These are phyloP conservation scores for Ommatoiulus sabulosus DNA, from an alignment of 2,888 invertebrate species.

Conservation along the genomic window DNA sequence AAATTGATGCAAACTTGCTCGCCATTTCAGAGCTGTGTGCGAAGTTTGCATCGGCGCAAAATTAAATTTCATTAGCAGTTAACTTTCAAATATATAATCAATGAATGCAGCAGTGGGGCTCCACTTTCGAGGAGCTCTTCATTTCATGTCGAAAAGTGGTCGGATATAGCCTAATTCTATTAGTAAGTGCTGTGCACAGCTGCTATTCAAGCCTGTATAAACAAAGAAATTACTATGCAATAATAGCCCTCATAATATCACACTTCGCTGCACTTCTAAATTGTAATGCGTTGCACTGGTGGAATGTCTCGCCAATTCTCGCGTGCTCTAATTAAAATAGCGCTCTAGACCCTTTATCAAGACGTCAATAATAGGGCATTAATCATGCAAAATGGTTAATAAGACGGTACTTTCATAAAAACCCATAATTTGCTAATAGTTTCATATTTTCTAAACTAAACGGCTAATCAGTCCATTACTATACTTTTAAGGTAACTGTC, in stretches of 20 bases:
- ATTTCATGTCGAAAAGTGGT: slow-evolving; percentile 15
- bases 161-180: slow-evolving; percentile 2
- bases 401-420: background rate
- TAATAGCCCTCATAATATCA: slow-evolving; percentile 34
- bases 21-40: background rate
- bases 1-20: background rate
- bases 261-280: slow-evolving; percentile 20
- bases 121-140: slow-evolving; percentile 9
- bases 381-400: slow-evolving; percentile 17
- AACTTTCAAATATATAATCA: slow-evolving; percentile 22
- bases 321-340: slow-evolving; percentile 20
- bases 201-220: slow-evolving; percentile 15
- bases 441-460: background rate
- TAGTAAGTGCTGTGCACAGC: slow-evolving; percentile 34
- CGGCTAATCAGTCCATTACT: background rate
- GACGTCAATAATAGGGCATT: slow-evolving; percentile 20
- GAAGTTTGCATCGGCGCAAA: slow-evolving; percentile 1
- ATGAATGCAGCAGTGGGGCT: background rate
- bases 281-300: slow-evolving; percentile 3
- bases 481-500: background rate
- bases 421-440: background rate
- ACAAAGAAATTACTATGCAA: slow-evolving; percentile 34
- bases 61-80: slow-evolving; percentile 34
- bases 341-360: background rate
- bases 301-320: slow-evolving; percentile 20